phyloP scores from a whole-genome alignment of 2,113 vertebrate genomes.

The Zosterops lateralis region DNA sequence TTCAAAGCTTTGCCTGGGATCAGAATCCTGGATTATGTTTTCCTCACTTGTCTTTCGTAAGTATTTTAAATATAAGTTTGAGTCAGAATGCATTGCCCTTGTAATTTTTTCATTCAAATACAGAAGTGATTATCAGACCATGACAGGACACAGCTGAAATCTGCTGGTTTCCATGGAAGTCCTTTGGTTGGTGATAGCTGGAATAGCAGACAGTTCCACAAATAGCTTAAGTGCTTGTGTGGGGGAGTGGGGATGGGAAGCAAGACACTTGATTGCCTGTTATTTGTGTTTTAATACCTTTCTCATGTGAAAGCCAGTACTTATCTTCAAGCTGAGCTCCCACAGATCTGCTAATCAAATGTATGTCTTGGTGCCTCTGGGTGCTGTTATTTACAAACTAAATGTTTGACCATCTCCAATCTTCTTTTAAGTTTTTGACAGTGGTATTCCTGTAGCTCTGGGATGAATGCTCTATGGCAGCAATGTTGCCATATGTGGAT shows the following conservation, averaged over 20 bases:
- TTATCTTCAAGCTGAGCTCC: background rate
- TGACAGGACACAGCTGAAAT: background rate
- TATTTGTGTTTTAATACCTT: background rate
- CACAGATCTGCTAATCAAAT: background rate
- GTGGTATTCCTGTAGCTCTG: background rate
- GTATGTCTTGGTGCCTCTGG: background rate
- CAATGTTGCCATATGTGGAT: background rate
- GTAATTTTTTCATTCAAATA: background rate
- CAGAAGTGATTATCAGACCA: background rate
- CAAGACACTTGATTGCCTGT: background rate
- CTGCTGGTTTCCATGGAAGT: slow-evolving; percentile 41
- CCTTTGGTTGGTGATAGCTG: background rate
- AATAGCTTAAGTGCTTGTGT: background rate
- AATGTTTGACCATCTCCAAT: background rate
- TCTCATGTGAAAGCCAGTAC: background rate
- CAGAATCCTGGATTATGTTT: background rate
- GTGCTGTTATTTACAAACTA: background rate
- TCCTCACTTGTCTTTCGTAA: background rate
- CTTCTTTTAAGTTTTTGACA: background rate
- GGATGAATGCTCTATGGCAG: background rate
- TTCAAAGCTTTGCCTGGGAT: background rate
- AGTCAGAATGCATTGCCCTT: background rate
- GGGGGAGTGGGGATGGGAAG: background rate
- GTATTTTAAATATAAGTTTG: background rate
- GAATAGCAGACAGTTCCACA: background rate